Evolutionary conservation across 2,888 invertebrate species (phyloP), one percentile per base, ranked within the genome.

Genomic region (Dryobotodes eremita): DNA sequence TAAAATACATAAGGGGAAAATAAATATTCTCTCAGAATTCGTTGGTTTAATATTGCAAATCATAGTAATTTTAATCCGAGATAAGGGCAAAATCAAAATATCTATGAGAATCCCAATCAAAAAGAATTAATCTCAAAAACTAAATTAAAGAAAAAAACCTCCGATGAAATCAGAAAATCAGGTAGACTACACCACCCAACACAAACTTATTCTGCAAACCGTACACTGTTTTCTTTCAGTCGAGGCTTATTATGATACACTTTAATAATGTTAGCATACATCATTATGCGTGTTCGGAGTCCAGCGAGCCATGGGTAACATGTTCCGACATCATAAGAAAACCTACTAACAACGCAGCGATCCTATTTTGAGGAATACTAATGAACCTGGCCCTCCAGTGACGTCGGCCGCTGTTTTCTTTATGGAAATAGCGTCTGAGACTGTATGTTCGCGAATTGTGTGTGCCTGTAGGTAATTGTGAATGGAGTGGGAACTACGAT

Each of bases 181-280:
- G 31, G 31, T 3, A 36, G 31, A 36, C 31, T 36, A 36, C 31
- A 36, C 3, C 10, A 6, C 10, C 1, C 7, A 20, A n/a, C 1
- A 62, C 74, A 88, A 88, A 86, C 80, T 86, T 87, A 59, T 61
- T 68, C 31, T 79, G 70, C 68, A 20, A 61, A 62, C 82, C 82
- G 92, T 95, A 94, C 92, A 84, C 78, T 91, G 91, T 93, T 92
- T 92, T 93, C 93, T 93, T 93, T 92, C 93, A 92, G 92, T 83
- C 86, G 88, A 86, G 88, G 90, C 93, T 95, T 95, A 95, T 95
- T 95, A 94, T 91, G 90, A 92, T 95, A 94, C 92, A 93, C 92
- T 94, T 93, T 93, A 94, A 91, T 94, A 93, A 94, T 90, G 93
- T 94, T 91, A 92, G 94, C 93, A 94, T 93, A 95, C 94, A 95